phyloP scores from a whole-genome alignment of 2,888 invertebrate species.

The Ophioninae sp. region DNA sequence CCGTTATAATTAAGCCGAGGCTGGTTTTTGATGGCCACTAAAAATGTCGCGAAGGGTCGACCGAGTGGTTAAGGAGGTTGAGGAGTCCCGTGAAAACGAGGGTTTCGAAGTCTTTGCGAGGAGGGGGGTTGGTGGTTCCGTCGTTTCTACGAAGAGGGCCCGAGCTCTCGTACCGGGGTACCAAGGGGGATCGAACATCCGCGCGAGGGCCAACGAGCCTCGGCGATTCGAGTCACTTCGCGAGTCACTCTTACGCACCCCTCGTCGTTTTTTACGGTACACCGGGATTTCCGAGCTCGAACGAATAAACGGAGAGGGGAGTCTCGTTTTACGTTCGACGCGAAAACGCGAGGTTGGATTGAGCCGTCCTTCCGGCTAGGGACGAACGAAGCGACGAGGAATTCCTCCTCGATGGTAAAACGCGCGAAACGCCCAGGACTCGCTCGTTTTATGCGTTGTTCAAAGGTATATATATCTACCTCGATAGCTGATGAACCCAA shows the following conservation, averaged over 20 bases:
- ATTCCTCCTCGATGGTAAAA: background rate
- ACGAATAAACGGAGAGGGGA: background rate
- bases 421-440: background rate
- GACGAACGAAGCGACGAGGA: too few relatives aligned
- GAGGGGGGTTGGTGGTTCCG: conserved; percentile 25
- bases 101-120: conserved; percentile 37
- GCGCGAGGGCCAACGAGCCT: too few relatives aligned
- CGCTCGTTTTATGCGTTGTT: too few relatives aligned
- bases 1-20: conserved; percentile 78
- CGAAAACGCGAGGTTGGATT: background rate
- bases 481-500: too few relatives aligned
- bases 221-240: conserved; percentile 80
- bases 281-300: too few relatives aligned
- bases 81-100: conserved; percentile 44
- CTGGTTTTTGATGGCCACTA: conserved; percentile 81
- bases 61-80: conserved; percentile 75
- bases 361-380: too few relatives aligned
- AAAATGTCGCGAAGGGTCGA: conserved; percentile 80
- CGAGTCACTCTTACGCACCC: conserved; percentile 73
- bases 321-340: background rate
- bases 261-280: too few relatives aligned
- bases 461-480: too few relatives aligned
- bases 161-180: too few relatives aligned
- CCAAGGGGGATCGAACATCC: too few relatives aligned
- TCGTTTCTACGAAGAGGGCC: too few relatives aligned